These are phyloP conservation scores for Chloroclysta siterata DNA, from an alignment of 2,888 invertebrate genomes.

Conservation along the genomic window DNA sequence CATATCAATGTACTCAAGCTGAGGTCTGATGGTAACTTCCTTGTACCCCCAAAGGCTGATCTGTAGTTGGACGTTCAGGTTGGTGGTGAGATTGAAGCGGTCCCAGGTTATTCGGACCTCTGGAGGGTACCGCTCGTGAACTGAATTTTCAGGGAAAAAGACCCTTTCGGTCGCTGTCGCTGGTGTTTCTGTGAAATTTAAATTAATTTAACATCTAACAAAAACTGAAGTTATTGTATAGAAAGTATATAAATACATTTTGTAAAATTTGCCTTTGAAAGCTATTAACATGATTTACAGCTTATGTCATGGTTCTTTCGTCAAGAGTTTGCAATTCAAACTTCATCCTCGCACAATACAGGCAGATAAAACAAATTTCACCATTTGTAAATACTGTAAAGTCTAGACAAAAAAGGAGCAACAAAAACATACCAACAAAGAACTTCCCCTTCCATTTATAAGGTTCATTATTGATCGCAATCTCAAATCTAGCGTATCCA, in stretches of 20 bases:
- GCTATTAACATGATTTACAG: too few relatives aligned
- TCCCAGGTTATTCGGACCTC: conserved; percentile 94
- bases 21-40: conserved; percentile 92
- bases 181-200: conserved; percentile 89
- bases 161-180: conserved; percentile 94
- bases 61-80: conserved; percentile 89
- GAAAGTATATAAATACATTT: too few relatives aligned
- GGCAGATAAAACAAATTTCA: too few relatives aligned
- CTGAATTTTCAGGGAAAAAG: conserved; percentile 89
- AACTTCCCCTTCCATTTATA: conserved; percentile 96
- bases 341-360: too few relatives aligned
- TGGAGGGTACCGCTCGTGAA: conserved; percentile 89
- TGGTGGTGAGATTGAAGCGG: conserved; percentile 92
- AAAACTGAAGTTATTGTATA: too few relatives aligned
- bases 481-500: conserved; percentile 94
- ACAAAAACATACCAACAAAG: conserved; percentile 90
- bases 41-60: conserved; percentile 96
- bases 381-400: too few relatives aligned
- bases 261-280: too few relatives aligned
- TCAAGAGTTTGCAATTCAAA: too few relatives aligned
- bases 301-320: too few relatives aligned
- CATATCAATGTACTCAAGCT: conserved; percentile 91
- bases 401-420: not conserved
- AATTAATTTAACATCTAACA: not conserved
- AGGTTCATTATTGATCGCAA: conserved; percentile 92